These are phyloP conservation scores for Anastatus disparis DNA, from an alignment of 1,140 invertebrate genomes.

Conservation along the genomic window DNA sequence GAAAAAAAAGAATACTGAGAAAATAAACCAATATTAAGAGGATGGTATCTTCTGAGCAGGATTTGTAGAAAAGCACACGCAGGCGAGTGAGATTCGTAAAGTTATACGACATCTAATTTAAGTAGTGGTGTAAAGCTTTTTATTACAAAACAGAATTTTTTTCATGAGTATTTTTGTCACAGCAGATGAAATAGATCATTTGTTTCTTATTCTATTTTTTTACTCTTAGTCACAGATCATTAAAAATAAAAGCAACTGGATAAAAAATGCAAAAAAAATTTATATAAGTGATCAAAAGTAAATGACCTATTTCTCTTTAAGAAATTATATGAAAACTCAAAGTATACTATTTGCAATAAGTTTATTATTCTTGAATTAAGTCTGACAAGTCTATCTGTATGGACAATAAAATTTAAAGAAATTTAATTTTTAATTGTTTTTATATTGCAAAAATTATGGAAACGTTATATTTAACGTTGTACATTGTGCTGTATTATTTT, in stretches of 20 bases:
- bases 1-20: slow-evolving; percentile 42
- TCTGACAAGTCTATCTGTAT: slow-evolving; percentile 14
- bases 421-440: not conserved
- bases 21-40: not conserved
- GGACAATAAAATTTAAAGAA: not conserved
- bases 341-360: not conserved
- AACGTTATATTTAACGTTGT: too few species aligned
- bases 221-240: too few species aligned
- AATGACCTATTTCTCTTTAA: not conserved
- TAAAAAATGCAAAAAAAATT: not conserved
- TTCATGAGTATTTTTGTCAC: too few species aligned
- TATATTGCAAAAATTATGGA: too few species aligned
- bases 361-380: slow-evolving; percentile 12
- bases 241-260: not conserved
- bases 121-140: not conserved
- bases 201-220: too few species aligned
- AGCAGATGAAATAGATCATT: too few species aligned
- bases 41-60: not conserved
- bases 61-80: slow-evolving; percentile 1
- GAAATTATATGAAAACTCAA: not conserved
- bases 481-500: slow-evolving; percentile 21
- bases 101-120: not conserved
- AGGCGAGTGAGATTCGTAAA: not conserved
- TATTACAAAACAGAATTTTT: not conserved
- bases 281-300: not conserved